A percentile compares a stretch with the other conserved stretches of the same genome.
Evolutionary conservation across 2,797 vertebrate genomes (phyloP).

Genomic region (Borostomias antarcticus): DNA sequence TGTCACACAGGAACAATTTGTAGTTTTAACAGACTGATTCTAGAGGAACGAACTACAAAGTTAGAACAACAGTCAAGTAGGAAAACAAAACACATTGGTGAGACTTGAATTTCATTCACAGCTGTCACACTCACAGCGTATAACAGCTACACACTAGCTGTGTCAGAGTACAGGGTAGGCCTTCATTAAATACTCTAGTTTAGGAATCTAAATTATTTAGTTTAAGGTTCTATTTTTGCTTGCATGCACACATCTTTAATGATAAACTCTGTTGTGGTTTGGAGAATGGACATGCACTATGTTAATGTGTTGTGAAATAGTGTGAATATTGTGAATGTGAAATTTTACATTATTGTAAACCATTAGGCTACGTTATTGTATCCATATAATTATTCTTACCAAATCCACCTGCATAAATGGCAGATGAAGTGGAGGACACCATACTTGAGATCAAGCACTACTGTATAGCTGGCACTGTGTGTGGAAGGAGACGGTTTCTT

Average conservation of each 20-base stretch:
- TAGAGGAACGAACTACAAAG: too few relatives aligned
- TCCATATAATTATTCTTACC: too few relatives aligned
- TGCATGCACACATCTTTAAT: constrained; percentile 16
- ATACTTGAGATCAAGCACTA: constrained; percentile 26
- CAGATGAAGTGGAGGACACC: too few relatives aligned
- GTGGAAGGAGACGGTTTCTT: constrained; percentile 5
- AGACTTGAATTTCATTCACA: too few relatives aligned
- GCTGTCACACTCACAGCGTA: neutral
- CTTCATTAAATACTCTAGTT: constrained; percentile 26
- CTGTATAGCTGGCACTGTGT: constrained; percentile 18
- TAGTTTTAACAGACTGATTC: too few relatives aligned
- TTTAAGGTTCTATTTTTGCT: constrained; percentile 6
- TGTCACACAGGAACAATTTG: too few relatives aligned
- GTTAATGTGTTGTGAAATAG: constrained; percentile 6
- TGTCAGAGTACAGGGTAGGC: constrained; percentile 13
- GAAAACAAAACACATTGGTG: too few relatives aligned
- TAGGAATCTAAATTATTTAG: constrained; percentile 20
- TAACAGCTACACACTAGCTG: neutral
- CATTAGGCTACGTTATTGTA: too few relatives aligned
- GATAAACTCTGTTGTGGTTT: constrained; percentile 3
- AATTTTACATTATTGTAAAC: too few relatives aligned
- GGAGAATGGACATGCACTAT: constrained; percentile 10
- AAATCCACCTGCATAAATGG: constrained; percentile 36
- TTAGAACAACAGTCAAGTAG: too few relatives aligned
- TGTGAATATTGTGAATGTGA: constrained; percentile 41